Conservation (phyloP, 2,113 vertebrate species). For the Lamprologus lemairii region DNA sequence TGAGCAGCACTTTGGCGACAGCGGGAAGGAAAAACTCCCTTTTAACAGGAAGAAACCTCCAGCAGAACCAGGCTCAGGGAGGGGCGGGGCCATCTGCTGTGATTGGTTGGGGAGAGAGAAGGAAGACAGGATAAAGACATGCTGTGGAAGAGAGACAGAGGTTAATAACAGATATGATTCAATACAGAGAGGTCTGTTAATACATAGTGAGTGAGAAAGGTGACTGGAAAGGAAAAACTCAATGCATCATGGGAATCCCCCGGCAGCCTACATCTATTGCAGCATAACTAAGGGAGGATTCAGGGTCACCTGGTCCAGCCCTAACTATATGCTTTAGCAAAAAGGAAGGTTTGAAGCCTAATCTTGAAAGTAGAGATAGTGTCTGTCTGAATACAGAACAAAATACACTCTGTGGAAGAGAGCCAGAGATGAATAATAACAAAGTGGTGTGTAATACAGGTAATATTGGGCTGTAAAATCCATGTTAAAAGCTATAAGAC, state of each 20-base stretch:
- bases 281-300: neutral
- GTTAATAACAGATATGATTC: rapidly evolving
- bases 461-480: rapidly evolving
- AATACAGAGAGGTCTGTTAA: rapidly evolving
- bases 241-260: neutral
- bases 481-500: neutral
- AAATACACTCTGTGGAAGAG: neutral
- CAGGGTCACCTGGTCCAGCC: neutral
- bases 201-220: rapidly evolving
- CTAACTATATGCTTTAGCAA: neutral
- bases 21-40: no score
- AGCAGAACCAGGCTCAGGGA: rapidly evolving
- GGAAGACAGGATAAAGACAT: no score
- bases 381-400: neutral
- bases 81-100: no score
- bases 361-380: neutral
- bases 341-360: neutral
- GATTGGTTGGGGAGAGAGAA: no score
- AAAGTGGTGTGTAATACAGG: neutral
- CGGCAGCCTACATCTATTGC: rapidly evolving
- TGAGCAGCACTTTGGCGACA: no score
- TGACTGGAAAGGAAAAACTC: neutral
- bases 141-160: no score
- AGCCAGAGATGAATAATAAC: neutral
- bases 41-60: no score